A percentile compares a stretch with the other conserved stretches of the same genome.
Evolutionary conservation across 2,888 invertebrate genomes (phyloP).

Genomic region (Drosophila rubida): DNA sequence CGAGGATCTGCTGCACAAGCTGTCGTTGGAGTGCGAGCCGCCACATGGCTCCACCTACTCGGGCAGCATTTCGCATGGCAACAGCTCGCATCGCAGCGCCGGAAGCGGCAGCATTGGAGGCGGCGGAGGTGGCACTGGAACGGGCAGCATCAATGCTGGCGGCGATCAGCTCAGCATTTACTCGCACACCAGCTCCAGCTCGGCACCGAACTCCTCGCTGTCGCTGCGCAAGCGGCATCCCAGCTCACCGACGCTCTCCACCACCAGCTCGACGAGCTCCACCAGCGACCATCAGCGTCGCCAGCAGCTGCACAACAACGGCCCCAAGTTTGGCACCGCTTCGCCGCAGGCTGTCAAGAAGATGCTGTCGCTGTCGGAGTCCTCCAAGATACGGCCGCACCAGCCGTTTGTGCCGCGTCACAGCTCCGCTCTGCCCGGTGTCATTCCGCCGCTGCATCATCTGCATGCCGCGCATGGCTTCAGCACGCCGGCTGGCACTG

Average conservation of each 20-base stretch:
- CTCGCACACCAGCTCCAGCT: conserved; percentile 84
- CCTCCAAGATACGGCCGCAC: conserved; percentile 94
- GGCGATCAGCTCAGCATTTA: conserved; percentile 86
- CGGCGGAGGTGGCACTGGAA: conserved; percentile 73
- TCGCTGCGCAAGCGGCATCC: conserved; percentile 92
- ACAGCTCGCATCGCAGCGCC: conserved; percentile 65
- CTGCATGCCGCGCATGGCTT: conserved; percentile 71
- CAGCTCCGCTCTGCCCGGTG: conserved; percentile 83
- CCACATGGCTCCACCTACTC: conserved; percentile 81
- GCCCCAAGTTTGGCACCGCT: conserved; percentile 91
- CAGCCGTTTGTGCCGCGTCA: conserved; percentile 89
- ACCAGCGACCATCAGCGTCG: conserved; percentile 85
- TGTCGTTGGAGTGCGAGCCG: conserved; percentile 96
- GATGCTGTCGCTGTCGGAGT: conserved; percentile 95
- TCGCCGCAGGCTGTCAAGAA: conserved; percentile 99
- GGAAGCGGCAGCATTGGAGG: conserved; percentile 71
- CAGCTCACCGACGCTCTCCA: conserved; percentile 96
- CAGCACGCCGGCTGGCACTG: conserved; percentile 48
- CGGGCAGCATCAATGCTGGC: conserved; percentile 72
- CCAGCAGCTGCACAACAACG: conserved; percentile 73
- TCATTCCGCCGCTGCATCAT: conserved; percentile 86
- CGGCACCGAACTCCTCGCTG: conserved; percentile 86
- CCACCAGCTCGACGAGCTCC: conserved; percentile 95
- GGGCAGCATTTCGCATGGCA: conserved; percentile 73
- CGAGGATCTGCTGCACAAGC: conserved; percentile 94